Evolutionary conservation across 2,113 vertebrate species (phyloP).

Genomic region (Siniperca chuatsi): DNA sequence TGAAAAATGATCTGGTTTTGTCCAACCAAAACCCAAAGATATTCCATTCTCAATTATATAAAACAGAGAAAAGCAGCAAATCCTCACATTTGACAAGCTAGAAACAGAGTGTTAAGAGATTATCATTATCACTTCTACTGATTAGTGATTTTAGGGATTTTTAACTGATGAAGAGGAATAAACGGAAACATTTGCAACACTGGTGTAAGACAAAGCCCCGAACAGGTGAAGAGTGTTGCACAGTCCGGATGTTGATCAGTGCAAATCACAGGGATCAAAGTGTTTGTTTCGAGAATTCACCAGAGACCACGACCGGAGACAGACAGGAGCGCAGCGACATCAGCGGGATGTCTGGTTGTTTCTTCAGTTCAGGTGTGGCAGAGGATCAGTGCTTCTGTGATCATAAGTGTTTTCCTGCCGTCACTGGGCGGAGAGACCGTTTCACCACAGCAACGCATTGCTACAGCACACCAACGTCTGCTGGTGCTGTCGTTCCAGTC

Average conservation of each 20-base stretch:
- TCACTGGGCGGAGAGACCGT: slow-evolving; percentile 8
- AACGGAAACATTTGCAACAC: background rate
- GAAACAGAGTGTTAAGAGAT: background rate
- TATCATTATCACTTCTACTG: no score
- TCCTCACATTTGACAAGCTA: background rate
- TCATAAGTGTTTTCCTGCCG: background rate
- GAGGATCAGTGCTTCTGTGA: background rate
- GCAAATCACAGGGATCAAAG: background rate
- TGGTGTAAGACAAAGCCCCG: background rate
- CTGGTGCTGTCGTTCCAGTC: background rate
- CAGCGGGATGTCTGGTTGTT: background rate
- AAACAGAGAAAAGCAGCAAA: background rate
- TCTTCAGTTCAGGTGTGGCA: background rate
- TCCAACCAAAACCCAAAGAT: background rate
- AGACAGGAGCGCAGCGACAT: fast-evolving
- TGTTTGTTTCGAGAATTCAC: background rate
- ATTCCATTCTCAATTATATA: background rate
- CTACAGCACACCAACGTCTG: background rate
- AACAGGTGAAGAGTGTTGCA: background rate
- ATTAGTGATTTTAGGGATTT: no score
- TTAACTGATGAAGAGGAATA: background rate
- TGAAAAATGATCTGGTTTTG: background rate
- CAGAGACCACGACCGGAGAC: fast-evolving
- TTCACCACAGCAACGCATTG: background rate
- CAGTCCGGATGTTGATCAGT: no score